Evolutionary conservation across 1,140 invertebrate species (phyloP), one percentile per base, ranked within the genome.

Genomic region (Drosophila biarmipes): DNA sequence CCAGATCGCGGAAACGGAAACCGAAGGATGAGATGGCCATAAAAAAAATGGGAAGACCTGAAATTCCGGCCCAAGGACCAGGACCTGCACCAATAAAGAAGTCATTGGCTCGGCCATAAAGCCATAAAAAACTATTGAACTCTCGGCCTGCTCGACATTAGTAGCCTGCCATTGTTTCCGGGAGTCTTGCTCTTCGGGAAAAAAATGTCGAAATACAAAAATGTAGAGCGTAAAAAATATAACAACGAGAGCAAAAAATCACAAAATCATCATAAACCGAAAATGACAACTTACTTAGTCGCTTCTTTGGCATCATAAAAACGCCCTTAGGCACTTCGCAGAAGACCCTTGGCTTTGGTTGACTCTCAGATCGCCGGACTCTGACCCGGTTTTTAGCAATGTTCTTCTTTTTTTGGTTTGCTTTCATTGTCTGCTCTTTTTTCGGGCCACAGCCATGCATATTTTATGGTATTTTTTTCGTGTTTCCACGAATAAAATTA

Each of bases 161-260:
- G 80, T 85, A 85, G 80, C 73, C 77, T 71, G 56, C 31, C 53
- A 61, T 76, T 72, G 52, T 78, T 45, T 35, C 7, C 12, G 45
- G 31, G 12, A n/a, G 19, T 37, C 48, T 31, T 38, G 54, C 37
- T n/a, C 58, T 10, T 15, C 21, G 49, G 49, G n/a, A n/a, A 78
- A 59, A 74, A 74, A 72, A 58, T 51, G 5, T 51, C 42, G 37
- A 66, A 66, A 64, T 64, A 29, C 31, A 31, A 69, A 62, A 76
- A 87, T 89, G 63, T 87, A 87, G 84, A 87, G 84, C 84, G 79
- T 89, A 87, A 87, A 87, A 87, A 87, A 87, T 82, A 89, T 82
- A 87, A 87, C 84, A 87, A 79, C 84, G 49, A 87, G 84, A 89
- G 75, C 84, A 87, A 69, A 85, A 67, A 80, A 85, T 76, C 59